A percentile compares a stretch with the other conserved stretches of the same genome.
Evolutionary conservation across 2,113 vertebrate species (phyloP).

Genomic region (Ibidorhyncha struthersii): DNA sequence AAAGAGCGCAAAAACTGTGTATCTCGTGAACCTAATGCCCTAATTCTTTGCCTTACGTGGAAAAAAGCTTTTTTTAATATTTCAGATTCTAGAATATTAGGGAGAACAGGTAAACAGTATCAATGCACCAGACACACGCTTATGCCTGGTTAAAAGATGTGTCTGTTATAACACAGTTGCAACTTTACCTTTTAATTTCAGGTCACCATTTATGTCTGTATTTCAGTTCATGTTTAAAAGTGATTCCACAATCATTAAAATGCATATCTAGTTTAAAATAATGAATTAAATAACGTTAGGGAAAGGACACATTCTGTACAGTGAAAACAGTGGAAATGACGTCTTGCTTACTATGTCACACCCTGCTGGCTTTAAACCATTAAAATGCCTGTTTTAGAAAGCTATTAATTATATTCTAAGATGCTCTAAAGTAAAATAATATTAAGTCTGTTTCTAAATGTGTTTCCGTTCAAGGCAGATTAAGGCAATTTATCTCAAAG

Average conservation of each 20-base stretch:
- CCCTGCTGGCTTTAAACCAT: background rate
- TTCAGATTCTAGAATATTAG: background rate
- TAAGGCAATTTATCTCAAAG: slow-evolving; percentile 11
- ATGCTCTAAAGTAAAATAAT: background rate
- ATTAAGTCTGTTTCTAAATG: background rate
- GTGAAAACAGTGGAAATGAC: background rate
- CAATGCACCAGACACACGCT: background rate
- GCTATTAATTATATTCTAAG: background rate
- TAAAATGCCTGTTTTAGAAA: slow-evolving; percentile 3
- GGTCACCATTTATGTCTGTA: background rate
- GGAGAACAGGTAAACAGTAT: background rate
- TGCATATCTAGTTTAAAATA: background rate
- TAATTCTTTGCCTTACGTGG: background rate
- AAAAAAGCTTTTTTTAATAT: background rate
- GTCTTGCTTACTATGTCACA: background rate
- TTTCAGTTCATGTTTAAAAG: background rate
- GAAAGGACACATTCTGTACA: background rate
- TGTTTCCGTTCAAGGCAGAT: background rate
- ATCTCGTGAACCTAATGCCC: background rate
- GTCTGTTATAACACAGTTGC: background rate
- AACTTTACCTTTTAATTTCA: background rate
- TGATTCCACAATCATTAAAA: background rate
- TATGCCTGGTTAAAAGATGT: background rate
- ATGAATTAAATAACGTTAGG: background rate
- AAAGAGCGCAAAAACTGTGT: background rate